phyloP scores from a whole-genome alignment of 1,140 invertebrate genomes.

The Homarus americanus region DNA sequence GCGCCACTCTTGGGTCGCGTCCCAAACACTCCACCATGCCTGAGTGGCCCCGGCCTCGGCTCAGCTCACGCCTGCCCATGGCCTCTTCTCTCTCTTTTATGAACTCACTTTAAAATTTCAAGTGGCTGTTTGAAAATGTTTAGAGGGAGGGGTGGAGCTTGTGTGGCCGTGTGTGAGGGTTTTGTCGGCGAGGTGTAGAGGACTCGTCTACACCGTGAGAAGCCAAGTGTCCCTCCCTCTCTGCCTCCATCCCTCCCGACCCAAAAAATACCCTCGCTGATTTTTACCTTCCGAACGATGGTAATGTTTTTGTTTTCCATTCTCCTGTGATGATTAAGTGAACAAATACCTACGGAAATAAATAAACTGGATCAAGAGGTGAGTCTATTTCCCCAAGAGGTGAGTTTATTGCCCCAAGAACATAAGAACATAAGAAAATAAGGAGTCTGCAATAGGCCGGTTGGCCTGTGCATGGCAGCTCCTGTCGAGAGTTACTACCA shows the following conservation, averaged over 20 bases:
- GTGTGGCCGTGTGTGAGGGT: background rate
- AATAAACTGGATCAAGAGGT: too few relatives aligned
- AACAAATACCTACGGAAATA: too few relatives aligned
- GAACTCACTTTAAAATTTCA: slow-evolving; percentile 17
- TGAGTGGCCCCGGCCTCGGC: background rate
- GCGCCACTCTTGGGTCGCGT: background rate
- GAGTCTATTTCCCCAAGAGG: too few relatives aligned
- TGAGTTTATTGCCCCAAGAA: too few relatives aligned
- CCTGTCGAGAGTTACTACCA: too few relatives aligned
- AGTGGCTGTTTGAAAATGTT: slow-evolving; percentile 18
- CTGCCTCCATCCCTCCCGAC: too few relatives aligned
- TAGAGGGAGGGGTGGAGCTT: background rate
- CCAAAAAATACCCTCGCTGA: background rate
- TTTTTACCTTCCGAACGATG: background rate
- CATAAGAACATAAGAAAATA: too few relatives aligned
- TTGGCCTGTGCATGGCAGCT: too few relatives aligned
- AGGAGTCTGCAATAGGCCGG: too few relatives aligned
- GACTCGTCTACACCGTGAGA: background rate
- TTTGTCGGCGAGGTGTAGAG: background rate
- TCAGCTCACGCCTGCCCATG: background rate
- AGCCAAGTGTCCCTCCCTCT: background rate
- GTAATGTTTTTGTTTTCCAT: too few relatives aligned
- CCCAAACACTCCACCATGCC: background rate
- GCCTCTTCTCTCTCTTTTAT: slow-evolving; percentile 12
- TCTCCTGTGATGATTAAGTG: too few relatives aligned